Evolutionary conservation across 2,888 invertebrate genomes (phyloP).

Genomic region (Campaea margaritaria): DNA sequence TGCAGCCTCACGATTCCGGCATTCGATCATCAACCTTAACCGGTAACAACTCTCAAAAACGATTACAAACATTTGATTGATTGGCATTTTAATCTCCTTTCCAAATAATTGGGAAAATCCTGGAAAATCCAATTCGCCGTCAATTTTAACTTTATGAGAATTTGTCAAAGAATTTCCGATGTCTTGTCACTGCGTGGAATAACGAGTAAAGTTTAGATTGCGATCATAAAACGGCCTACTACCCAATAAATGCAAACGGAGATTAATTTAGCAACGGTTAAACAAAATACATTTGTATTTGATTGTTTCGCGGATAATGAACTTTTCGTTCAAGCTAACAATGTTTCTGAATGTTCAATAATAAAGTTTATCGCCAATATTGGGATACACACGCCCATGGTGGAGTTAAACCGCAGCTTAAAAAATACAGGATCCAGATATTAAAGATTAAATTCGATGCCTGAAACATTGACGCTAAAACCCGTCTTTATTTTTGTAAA

Average conservation of each 20-base stretch:
- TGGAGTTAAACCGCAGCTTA: no score
- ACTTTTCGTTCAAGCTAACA: constrained; percentile 7
- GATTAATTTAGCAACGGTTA: constrained; percentile 31
- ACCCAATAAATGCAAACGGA: constrained; percentile 30
- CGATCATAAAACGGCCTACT: constrained; percentile 41
- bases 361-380: constrained; percentile 48
- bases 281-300: constrained; percentile 24
- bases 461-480: no score
- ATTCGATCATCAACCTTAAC: constrained; percentile 41
- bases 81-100: constrained; percentile 45
- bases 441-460: no score
- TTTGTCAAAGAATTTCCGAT: constrained; percentile 41
- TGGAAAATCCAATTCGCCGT: constrained; percentile 41
- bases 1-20: constrained; percentile 41
- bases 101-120: constrained; percentile 40
- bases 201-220: constrained; percentile 45
- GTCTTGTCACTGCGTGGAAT: constrained; percentile 37
- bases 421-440: no score
- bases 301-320: constrained; percentile 24
- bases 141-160: constrained; percentile 40
- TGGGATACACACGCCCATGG: no score
- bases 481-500: no score
- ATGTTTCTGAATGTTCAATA: constrained; percentile 15
- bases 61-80: constrained; percentile 39
- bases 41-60: constrained; percentile 34